Evolutionary conservation across 2,113 vertebrate species (phyloP), one percentile per base, ranked within the genome.

Genomic region (Hepsetus odoe): DNA sequence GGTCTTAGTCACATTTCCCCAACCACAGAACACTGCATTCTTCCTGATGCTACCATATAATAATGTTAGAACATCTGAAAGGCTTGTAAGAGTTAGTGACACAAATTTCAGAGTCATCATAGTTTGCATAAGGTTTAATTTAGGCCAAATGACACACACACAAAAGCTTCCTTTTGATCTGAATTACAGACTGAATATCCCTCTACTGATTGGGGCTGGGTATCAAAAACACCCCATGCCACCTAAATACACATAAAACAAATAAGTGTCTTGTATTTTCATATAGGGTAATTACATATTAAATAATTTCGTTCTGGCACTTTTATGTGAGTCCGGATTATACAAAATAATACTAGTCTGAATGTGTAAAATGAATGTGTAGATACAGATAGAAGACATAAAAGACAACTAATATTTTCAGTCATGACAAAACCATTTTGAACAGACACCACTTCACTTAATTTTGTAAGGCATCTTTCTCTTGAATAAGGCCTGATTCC

Each of bases 401-500:
- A 33, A 64, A 26, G 10, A 16, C 53, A 40, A 42, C 30, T 3
- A 12, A 13, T 12, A 20, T 38, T 61, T 65, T 65, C 33, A 65
- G 61, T 33, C 18, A 12, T 20, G 32, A 35, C 12, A 38, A 10
- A 38, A 49, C 58, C 20, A 40, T 64, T 72, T 64, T 79, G n/a
- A 79, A 38, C 35, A 78, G 61, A 78, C 49, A 30, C 40, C 2
- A 24, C 32, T 26, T 4, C 11, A 33, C 18, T 14, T 68, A 80
- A 80, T 74, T 70, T 64, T 35, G n/a, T 28, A 73, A 56, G 82
- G 32, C 59, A 64, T 70, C 59, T 38, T 42, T 28, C 55, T 51
- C 53, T 76, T 46, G 46, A 77, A 38, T 33, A 22, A 7, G 8
- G 28, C 40, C 28, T 13, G 35, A 33, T 26, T 11, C 33, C 53